These are phyloP conservation scores for Lamellibrachia columna DNA, from an alignment of 2,888 invertebrate species.

Conservation along the genomic window DNA sequence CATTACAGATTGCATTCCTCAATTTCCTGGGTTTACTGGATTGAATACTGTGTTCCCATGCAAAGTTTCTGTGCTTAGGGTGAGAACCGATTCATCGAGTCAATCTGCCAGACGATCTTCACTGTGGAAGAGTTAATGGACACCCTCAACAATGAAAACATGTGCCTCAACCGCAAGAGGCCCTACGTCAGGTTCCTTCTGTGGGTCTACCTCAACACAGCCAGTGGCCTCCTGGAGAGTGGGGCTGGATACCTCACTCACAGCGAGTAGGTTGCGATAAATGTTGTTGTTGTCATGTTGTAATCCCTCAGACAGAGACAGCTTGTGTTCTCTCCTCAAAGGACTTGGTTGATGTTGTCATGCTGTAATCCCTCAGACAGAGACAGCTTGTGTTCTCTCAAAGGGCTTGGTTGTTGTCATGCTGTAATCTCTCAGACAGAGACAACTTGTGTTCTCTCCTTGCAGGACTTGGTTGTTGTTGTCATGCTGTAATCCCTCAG, in stretches of 20 bases:
- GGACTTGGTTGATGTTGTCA: too few species aligned
- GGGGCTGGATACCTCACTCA: slow-evolving; percentile 63
- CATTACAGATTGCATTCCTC: not conserved
- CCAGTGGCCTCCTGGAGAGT: slow-evolving; percentile 54
- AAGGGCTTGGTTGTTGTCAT: too few species aligned
- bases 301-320: too few species aligned
- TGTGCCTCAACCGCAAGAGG: slow-evolving; percentile 59
- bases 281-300: too few species aligned
- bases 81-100: slow-evolving; percentile 66
- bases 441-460: too few species aligned
- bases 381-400: too few species aligned
- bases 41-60: not conserved
- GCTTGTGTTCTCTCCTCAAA: too few species aligned
- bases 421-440: too few species aligned
- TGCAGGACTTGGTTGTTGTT: too few species aligned
- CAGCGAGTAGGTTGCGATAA: slow-evolving; percentile 51
- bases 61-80: slow-evolving; percentile 46
- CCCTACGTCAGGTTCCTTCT: slow-evolving; percentile 64
- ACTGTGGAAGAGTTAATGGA: slow-evolving; percentile 63
- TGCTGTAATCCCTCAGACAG: too few species aligned
- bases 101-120: slow-evolving; percentile 64
- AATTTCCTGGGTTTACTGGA: not conserved
- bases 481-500: too few species aligned
- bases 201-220: slow-evolving; percentile 63
- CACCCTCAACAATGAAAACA: slow-evolving; percentile 58